Evolutionary conservation across 2,888 invertebrate genomes (phyloP).

Genomic region (Lepeophtheirus nordmannii): DNA sequence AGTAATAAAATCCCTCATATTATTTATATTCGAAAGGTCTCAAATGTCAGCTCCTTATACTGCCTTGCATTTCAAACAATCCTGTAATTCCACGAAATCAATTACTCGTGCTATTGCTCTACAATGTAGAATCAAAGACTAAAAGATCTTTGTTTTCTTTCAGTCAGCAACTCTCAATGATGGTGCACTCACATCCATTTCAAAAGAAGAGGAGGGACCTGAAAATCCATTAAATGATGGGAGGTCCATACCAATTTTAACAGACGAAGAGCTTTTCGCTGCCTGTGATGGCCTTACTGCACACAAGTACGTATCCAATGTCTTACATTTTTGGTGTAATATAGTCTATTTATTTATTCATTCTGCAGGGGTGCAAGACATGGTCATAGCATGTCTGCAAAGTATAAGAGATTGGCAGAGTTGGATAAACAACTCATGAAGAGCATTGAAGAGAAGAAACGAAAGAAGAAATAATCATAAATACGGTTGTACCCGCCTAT

Average conservation of each 20-base stretch:
- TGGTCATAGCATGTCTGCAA: slow-evolving; percentile 15
- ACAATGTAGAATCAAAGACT: no score
- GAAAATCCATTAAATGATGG: background rate
- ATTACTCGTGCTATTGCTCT: no score
- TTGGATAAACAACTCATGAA: background rate
- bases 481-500: background rate
- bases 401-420: slow-evolving; percentile 9
- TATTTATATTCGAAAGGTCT: no score
- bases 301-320: background rate
- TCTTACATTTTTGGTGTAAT: background rate
- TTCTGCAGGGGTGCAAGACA: slow-evolving; percentile 6
- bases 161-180: slow-evolving; percentile 5
- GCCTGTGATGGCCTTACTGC: slow-evolving; percentile 8
- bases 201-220: slow-evolving; percentile 1
- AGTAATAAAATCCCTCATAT: no score
- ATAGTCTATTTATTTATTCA: background rate
- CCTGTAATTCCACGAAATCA: no score
- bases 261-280: slow-evolving; percentile 14
- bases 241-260: background rate
- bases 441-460: background rate
- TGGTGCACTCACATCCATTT: background rate
- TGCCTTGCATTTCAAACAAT: no score
- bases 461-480: background rate
- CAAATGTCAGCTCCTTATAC: no score
- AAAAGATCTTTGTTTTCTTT: background rate